phyloP scores from a whole-genome alignment of 1,140 invertebrate species.

The Elysia chlorotica region DNA sequence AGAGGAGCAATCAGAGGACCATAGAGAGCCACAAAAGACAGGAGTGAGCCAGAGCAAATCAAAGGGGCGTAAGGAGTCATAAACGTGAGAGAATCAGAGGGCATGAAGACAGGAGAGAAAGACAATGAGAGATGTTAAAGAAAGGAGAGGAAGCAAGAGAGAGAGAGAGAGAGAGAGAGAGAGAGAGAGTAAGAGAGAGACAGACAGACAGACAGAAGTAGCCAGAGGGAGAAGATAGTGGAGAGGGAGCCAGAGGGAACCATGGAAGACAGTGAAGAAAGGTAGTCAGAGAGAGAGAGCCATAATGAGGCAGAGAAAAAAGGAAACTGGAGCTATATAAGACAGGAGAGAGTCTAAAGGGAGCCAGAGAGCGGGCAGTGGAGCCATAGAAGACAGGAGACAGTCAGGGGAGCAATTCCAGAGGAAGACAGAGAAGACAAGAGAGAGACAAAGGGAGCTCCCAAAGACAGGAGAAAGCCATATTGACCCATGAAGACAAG shows the following conservation, averaged over 20 bases:
- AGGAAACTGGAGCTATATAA: not conserved
- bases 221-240: conserved; percentile 13
- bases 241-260: not conserved
- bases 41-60: not conserved
- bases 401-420: not conserved
- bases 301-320: not conserved
- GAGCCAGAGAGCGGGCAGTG: not conserved
- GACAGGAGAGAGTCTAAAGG: not conserved
- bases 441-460: not conserved
- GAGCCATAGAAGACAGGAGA: not conserved
- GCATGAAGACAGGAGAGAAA: not conserved
- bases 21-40: not conserved
- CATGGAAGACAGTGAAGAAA: not conserved
- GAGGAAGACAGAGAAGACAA: not conserved
- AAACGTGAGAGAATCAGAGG: not conserved
- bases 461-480: too few species aligned
- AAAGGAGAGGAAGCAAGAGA: conserved; percentile 25
- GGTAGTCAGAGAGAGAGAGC: not conserved
- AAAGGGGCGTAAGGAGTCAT: not conserved
- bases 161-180: conserved; percentile 21
- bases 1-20: not conserved
- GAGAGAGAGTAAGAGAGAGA: conserved; percentile 9
- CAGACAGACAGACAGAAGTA: conserved; percentile 5
- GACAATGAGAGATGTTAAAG: not conserved
- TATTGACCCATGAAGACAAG: too few species aligned